phyloP scores from a whole-genome alignment of 1,140 invertebrate species.

The Drosophila erecta region DNA sequence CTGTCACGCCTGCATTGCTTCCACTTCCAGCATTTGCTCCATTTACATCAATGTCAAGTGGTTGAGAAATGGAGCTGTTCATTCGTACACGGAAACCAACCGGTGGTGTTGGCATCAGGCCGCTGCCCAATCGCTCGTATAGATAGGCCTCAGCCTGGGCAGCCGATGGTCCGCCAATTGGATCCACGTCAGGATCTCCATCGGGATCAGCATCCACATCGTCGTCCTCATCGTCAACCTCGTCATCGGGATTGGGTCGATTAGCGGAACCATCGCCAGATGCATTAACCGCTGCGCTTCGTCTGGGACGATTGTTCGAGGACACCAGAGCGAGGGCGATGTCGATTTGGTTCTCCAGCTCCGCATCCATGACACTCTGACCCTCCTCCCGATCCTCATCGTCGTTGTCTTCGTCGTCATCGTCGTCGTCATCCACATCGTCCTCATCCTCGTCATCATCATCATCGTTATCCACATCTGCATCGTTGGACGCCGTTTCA shows the following conservation, averaged over 20 bases:
- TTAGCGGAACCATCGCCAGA: conserved; percentile 8
- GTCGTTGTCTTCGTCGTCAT: conserved; percentile 58
- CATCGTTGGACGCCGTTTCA: conserved; percentile 84
- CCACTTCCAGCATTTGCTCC: conserved; percentile 22
- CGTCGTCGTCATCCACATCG: conserved; percentile 54
- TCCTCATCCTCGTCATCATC: conserved; percentile 73
- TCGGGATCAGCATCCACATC: conserved; percentile 27
- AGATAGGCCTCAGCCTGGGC: conserved; percentile 33
- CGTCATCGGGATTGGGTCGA: conserved; percentile 10
- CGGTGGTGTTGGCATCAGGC: conserved; percentile 55
- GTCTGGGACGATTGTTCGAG: conserved; percentile 62
- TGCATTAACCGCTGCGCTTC: conserved; percentile 64
- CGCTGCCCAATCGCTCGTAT: conserved; percentile 43
- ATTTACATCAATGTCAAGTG: conserved; percentile 69
- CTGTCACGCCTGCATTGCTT: neutral
- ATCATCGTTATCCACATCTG: conserved; percentile 74
- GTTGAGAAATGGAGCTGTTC: conserved; percentile 64
- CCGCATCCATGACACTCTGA: conserved; percentile 17
- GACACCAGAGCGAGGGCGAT: conserved; percentile 40
- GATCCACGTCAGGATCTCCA: conserved; percentile 11
- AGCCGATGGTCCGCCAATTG: neutral
- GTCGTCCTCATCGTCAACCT: conserved; percentile 35
- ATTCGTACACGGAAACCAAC: conserved; percentile 59
- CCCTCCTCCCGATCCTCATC: conserved; percentile 41
- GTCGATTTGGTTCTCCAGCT: conserved; percentile 57